These are phyloP conservation scores for Antheraea mylitta DNA, from an alignment of 1,140 invertebrate species.

Conservation along the genomic window DNA sequence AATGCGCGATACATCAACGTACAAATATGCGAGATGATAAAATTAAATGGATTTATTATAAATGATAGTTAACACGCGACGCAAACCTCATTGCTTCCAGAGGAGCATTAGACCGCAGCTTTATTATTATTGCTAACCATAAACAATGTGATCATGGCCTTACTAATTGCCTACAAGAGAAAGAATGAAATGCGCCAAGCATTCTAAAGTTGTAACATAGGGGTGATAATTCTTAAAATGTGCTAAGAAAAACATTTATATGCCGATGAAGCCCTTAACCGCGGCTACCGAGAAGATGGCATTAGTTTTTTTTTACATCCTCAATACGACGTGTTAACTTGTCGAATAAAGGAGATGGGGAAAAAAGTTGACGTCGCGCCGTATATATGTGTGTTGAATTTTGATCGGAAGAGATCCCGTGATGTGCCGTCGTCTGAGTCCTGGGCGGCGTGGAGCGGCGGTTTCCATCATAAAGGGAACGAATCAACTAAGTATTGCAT, in stretches of 20 bases:
- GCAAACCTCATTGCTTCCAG: constrained; percentile 1
- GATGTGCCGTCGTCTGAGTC: constrained; percentile 7
- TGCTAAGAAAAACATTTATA: constrained; percentile 30
- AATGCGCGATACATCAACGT: constrained; percentile 14
- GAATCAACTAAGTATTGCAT: constrained; percentile 20
- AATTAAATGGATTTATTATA: constrained; percentile 33
- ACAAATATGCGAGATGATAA: constrained; percentile 28
- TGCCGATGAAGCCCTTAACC: constrained; percentile 20
- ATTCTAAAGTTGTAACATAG: constrained; percentile 21
- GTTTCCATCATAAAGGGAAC: constrained; percentile 10
- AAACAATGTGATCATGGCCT: constrained; percentile 25
- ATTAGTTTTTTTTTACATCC: constrained; percentile 40
- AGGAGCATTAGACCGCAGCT: constrained; percentile 14
- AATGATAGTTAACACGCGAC: constrained; percentile 26
- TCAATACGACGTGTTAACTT: constrained; percentile 39
- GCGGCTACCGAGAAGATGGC: constrained; percentile 28
- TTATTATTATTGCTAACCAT: constrained; percentile 24
- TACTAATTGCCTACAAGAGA: constrained; percentile 26
- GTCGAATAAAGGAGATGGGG: constrained; percentile 31
- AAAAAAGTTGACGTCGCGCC: constrained; percentile 32
- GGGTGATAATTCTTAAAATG: constrained; percentile 32
- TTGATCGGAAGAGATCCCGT: constrained; percentile 22
- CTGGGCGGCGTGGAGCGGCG: not conserved
- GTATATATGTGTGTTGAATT: constrained; percentile 35
- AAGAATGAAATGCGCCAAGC: constrained; percentile 19